Base-by-base conservation (phyloP, 92 coral and sea anemone species). In the Zoanthus sansibaricus region DNA sequence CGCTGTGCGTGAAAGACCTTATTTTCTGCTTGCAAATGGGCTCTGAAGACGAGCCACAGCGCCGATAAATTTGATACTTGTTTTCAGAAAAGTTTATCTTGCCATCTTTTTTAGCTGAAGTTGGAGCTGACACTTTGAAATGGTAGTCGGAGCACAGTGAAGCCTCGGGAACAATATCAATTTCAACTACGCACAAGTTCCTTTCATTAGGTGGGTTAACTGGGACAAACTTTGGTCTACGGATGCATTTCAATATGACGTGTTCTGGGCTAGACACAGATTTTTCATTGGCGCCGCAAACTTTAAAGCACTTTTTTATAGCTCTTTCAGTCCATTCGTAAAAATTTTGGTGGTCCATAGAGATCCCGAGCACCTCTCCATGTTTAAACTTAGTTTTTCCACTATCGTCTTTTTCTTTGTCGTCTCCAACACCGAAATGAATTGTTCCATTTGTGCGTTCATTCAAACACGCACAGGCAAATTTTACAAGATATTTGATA, bases 361-460 rank as follows among this genome's bases (percentile, higher is more conserved):
- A 52, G n/a, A 83, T 70, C 2, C 87, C 87, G 20, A 83, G 67
- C 25, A 83, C 74, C 17, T 83, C 87, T 18, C 87, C 87, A 52
- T 83, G 87, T 83, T 83, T 83, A 76, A 17, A 83, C 47, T 49
- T 83, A 3, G 87, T 5, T 3, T 71, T 71, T 30, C 79, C 79
- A 10, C 16, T 16, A 6, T 71, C 12, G 44, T 79, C 84, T 20
- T 71, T 72, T 8, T 45, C 87, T 44, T n/a, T 46, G 30, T 90
- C 88, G 64, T 90, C 93, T 12, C 83, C 93, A 18, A 90, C 93
- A n/a, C 93, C 93, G 61, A 87, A 90, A 78, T 90, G 93, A 47
- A 90, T 90, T 0, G 93, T 90, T 82, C 93, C 93, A 25, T 90
- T 90, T n/a, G 93, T 86, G 61, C 93, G 79, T 75, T 75, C 90